phyloP scores from a whole-genome alignment of 2,888 invertebrate species.

The Melitaea athalia region DNA sequence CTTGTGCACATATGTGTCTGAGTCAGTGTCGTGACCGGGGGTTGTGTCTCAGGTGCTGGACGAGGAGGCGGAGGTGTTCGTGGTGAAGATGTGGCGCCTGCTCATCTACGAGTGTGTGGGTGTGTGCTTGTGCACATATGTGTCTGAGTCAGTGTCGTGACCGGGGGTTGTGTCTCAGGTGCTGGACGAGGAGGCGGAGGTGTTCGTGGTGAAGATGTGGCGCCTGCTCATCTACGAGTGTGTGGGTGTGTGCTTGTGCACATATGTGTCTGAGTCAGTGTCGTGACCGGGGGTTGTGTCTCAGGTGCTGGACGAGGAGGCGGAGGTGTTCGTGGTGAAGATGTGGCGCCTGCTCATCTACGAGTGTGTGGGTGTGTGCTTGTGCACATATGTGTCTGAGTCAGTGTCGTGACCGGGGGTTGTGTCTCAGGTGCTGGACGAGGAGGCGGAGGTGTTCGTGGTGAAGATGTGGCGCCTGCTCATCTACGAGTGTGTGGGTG shows the following conservation, averaged over 20 bases:
- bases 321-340: constrained; percentile 99
- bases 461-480: constrained; percentile 99
- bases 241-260: too few relatives aligned
- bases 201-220: constrained; percentile 99
- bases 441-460: constrained; percentile 99
- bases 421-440: constrained; percentile 87
- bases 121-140: too few relatives aligned
- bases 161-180: constrained; percentile 55
- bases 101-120: constrained; percentile 99
- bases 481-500: constrained; percentile 99
- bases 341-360: constrained; percentile 99
- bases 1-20: too few relatives aligned
- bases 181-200: constrained; percentile 99
- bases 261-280: too few relatives aligned
- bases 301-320: constrained; percentile 96
- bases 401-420: too few relatives aligned
- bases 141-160: too few relatives aligned
- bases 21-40: too few relatives aligned
- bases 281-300: background rate
- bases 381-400: too few relatives aligned
- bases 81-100: constrained; percentile 99
- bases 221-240: constrained; percentile 98
- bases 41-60: constrained; percentile 85
- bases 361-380: too few relatives aligned
- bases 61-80: constrained; percentile 99